These are phyloP conservation scores for Sialia sialis DNA, from an alignment of 2,113 vertebrate species.

Conservation along the genomic window DNA sequence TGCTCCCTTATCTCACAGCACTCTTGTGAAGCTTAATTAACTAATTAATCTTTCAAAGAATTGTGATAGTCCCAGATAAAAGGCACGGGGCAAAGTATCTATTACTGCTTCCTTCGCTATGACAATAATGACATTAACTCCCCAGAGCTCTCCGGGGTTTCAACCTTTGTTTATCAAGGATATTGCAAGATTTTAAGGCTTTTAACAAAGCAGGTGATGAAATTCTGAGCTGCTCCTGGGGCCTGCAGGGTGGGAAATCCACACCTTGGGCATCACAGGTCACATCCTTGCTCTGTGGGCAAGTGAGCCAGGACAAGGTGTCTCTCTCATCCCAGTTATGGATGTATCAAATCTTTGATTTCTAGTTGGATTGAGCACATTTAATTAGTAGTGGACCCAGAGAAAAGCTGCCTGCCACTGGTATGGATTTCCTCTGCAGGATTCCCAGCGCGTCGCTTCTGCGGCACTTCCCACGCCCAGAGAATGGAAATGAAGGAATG, in stretches of 20 bases:
- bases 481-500: not conserved
- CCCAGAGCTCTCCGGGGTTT: not conserved
- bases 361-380: not conserved
- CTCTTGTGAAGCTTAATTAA: not conserved
- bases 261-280: fast-evolving
- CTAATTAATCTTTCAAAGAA: constrained; percentile 9
- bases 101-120: not conserved
- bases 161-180: not conserved
- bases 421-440: fast-evolving
- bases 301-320: not conserved
- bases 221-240: not conserved
- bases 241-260: not conserved
- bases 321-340: fast-evolving
- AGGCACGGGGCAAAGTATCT: not conserved
- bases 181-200: not conserved
- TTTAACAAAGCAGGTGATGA: not conserved
- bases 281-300: fast-evolving
- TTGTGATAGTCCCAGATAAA: not conserved
- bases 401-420: not conserved
- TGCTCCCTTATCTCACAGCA: not conserved
- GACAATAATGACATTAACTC: fast-evolving
- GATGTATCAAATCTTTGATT: fast-evolving
- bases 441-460: not conserved
- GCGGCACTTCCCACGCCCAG: not conserved
- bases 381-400: not conserved